Evolutionary conservation across 2,113 vertebrate genomes (phyloP), one percentile per base, ranked within the genome.

Genomic region (Amphiprion percula): DNA sequence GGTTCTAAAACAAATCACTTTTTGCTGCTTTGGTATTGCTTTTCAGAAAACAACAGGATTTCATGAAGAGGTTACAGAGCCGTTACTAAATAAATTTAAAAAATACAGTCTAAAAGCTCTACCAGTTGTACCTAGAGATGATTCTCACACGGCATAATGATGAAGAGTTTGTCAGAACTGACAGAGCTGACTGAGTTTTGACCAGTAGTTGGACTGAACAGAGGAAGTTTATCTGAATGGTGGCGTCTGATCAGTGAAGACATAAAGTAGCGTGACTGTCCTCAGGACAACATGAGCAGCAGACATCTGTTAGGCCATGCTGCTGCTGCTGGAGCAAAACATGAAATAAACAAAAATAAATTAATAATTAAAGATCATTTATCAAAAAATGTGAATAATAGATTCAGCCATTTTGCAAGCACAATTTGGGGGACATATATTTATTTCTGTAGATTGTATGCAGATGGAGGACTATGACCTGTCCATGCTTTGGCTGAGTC

Each of bases 1-100:
- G 15, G 5, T 59, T 47, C 60, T 4, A 0, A 0, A 63, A 61
- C 16, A 37, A 61, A 64, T 73, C 2, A 2, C 28, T 61, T 58
- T 68, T 65, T 67, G 63, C 72, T 76, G 74, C 37, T 73, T 87
- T 64, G 52, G 62, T 87, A 79, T 84, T 87, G 85, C 58, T 82
- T 79, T 77, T 58, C 54, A 67, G 30, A 44, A 58, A 79, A 63
- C 50, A 50, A 37, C n/a, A 64, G n/a, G 0, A 23, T 59, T 68
- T 50, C 2, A 71, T 68, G 8, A 50, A 60, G 46, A 68, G 49
- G 33, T 26, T 33, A 44, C 54, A 0, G 5, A 77, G 58, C 26
- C 23, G 5, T 56, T 56, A 53, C 55, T 30, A 21, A 23, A 46
- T 28, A 66, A 49, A 46, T 30, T 61, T 55, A 17, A 47, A 47